These are phyloP conservation scores for Jaculus jaculus DNA, from an alignment of 2,113 vertebrate genomes.

Conservation along the genomic window DNA sequence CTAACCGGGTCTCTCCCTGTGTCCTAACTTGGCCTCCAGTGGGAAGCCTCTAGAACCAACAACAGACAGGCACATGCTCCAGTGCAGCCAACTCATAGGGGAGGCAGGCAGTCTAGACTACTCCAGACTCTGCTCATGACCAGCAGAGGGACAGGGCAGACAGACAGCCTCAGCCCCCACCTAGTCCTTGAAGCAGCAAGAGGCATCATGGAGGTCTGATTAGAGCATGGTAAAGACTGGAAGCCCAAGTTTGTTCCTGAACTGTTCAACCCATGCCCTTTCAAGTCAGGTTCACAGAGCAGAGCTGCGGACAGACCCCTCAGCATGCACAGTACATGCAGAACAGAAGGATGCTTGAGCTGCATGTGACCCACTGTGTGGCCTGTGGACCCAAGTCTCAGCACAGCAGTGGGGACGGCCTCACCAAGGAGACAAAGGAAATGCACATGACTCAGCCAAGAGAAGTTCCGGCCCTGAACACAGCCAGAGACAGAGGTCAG, in stretches of 20 bases:
- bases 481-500: not conserved
- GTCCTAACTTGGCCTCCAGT: not conserved
- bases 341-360: not conserved
- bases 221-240: not conserved
- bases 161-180: not conserved
- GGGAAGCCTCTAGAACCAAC: not conserved
- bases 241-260: too few relatives aligned
- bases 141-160: too few relatives aligned
- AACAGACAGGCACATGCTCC: not conserved
- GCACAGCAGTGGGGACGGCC: not conserved
- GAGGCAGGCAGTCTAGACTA: not conserved
- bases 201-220: not conserved
- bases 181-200: not conserved
- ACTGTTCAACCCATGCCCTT: not conserved
- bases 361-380: not conserved
- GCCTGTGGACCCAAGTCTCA: not conserved
- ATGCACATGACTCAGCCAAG: not conserved
- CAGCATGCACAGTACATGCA: accelerated
- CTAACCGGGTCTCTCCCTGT: not conserved
- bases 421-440: not conserved
- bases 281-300: not conserved
- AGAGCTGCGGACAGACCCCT: not conserved
- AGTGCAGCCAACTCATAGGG: not conserved
- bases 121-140: not conserved
- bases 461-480: not conserved